Percentiles rank a stretch among this genome's conserved stretches.
These are phyloP conservation scores for Actinernus sp. DNA, from an alignment of 92 coral and sea anemone species.

Conservation along the genomic window DNA sequence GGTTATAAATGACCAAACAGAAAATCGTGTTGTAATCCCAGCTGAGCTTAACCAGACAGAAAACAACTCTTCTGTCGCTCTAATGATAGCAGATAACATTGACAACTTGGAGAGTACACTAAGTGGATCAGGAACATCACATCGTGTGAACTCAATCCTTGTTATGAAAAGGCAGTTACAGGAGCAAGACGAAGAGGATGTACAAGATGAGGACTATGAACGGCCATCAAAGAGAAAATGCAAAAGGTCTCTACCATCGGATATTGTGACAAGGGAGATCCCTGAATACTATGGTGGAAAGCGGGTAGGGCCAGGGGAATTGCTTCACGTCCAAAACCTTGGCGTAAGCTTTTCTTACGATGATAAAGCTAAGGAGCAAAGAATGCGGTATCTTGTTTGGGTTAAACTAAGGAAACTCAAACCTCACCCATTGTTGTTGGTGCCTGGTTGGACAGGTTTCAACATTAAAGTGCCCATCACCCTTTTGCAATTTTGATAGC, in stretches of 20 bases:
- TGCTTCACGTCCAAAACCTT: conserved; percentile 53
- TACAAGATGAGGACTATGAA: not conserved
- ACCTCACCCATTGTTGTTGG: conserved; percentile 73
- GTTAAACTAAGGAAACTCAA: conserved; percentile 71
- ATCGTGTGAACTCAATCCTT: conserved; percentile 68
- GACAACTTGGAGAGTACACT: conserved; percentile 70
- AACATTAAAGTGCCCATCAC: no score
- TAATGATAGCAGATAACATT: conserved; percentile 43
- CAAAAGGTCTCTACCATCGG: conserved; percentile 57
- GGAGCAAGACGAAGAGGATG: conserved; percentile 20
- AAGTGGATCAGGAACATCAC: conserved; percentile 77
- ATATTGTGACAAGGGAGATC: conserved; percentile 54
- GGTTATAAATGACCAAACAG: conserved; percentile 43
- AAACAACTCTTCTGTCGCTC: conserved; percentile 33
- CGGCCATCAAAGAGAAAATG: conserved; percentile 63
- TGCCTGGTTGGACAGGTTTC: conserved; percentile 87
- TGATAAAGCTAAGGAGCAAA: conserved; percentile 40
- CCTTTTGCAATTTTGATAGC: no score
- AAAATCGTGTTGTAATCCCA: conserved; percentile 55
- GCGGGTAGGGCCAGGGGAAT: conserved; percentile 68
- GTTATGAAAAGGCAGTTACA: not conserved
- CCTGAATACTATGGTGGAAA: conserved; percentile 79
- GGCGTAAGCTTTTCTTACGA: conserved; percentile 50
- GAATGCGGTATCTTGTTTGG: conserved; percentile 67
- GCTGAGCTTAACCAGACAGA: conserved; percentile 20